These are phyloP conservation scores for Nycteola revayana DNA, from an alignment of 2,888 invertebrate genomes.

Conservation along the genomic window DNA sequence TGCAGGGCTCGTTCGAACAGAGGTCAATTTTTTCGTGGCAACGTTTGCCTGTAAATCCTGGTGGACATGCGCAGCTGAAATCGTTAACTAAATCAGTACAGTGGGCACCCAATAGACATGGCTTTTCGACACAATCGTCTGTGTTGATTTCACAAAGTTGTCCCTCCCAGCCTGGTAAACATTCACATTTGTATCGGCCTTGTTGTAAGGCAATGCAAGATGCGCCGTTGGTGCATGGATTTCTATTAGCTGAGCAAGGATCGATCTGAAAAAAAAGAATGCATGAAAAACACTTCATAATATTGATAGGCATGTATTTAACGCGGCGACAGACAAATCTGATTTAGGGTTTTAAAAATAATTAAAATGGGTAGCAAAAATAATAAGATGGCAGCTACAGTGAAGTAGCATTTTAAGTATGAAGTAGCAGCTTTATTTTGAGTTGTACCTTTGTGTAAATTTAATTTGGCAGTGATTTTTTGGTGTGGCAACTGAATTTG, in stretches of 20 bases:
- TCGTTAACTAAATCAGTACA: constrained; percentile 97
- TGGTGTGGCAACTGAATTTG: too few relatives aligned
- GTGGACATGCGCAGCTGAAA: constrained; percentile 95
- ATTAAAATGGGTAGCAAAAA: too few relatives aligned
- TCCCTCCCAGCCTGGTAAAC: constrained; percentile 98
- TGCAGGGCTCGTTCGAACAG: constrained; percentile 94
- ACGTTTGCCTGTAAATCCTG: constrained; percentile 97
- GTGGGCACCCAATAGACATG: constrained; percentile 93
- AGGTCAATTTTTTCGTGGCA: constrained; percentile 97
- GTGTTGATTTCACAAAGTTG: constrained; percentile 96
- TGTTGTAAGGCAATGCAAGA: constrained; percentile 94
- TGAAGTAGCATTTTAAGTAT: too few relatives aligned
- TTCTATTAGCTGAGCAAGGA: constrained; percentile 93
- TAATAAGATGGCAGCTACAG: too few relatives aligned
- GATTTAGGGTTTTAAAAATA: too few relatives aligned
- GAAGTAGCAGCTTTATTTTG: too few relatives aligned
- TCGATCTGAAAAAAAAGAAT: constrained; percentile 84
- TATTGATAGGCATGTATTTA: neutral
- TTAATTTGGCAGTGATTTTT: too few relatives aligned
- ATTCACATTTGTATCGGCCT: constrained; percentile 96
- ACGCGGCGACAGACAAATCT: too few relatives aligned
- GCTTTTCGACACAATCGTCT: constrained; percentile 96
- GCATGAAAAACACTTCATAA: constrained; percentile 4
- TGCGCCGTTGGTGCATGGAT: constrained; percentile 95
- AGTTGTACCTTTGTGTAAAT: too few relatives aligned